Percentiles rank a stretch among this genome's conserved stretches.
These are phyloP conservation scores for Malurus alboscapulatus DNA, from an alignment of 2,113 vertebrate genomes.

Conservation along the genomic window DNA sequence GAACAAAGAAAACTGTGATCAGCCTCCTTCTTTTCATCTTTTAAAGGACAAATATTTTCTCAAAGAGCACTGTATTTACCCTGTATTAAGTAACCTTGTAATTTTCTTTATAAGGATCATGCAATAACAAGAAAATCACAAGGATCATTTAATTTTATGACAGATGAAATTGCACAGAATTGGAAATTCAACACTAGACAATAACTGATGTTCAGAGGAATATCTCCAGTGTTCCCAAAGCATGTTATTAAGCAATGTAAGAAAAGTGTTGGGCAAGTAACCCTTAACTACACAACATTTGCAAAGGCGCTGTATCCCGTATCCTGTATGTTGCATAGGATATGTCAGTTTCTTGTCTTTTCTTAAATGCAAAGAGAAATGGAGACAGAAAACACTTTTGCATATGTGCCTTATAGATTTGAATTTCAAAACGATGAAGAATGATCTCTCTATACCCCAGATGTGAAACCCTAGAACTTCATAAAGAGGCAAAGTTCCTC, in stretches of 20 bases:
- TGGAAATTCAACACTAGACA: not conserved
- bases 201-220: not conserved
- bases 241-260: not conserved
- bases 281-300: not conserved
- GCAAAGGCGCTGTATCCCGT: not conserved
- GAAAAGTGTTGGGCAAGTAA: not conserved
- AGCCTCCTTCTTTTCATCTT: not conserved
- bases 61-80: not conserved
- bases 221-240: not conserved
- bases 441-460: not conserved
- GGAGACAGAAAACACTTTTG: not conserved
- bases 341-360: not conserved
- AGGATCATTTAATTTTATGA: constrained; percentile 5
- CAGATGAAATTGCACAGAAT: not conserved
- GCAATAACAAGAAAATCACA: constrained; percentile 45
- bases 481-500: not conserved
- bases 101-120: constrained; percentile 8
- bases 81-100: not conserved
- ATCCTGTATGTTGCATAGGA: not conserved
- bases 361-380: not conserved
- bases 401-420: not conserved
- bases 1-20: not conserved
- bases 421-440: not conserved
- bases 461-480: not conserved
- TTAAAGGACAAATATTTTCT: not conserved